phyloP scores from a whole-genome alignment of 1,140 invertebrate species.

The Colletes gigas region DNA sequence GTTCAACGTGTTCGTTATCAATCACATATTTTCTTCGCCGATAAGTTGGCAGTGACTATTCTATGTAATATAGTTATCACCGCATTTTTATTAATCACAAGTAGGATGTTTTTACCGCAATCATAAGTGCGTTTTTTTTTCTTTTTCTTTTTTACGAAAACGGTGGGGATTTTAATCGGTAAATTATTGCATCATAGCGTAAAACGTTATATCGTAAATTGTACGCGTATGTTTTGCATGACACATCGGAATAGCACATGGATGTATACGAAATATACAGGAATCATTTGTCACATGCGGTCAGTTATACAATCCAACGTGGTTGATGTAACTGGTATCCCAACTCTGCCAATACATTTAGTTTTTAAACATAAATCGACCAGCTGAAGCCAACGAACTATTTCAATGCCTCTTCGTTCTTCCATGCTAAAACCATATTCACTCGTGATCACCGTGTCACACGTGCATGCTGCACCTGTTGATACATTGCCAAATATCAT shows the following conservation, averaged over 20 bases:
- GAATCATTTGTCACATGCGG: constrained; percentile 20
- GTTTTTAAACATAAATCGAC: background rate
- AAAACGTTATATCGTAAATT: background rate
- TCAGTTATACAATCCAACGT: background rate
- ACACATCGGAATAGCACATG: constrained; percentile 3
- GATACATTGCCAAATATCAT: constrained; percentile 26
- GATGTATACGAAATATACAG: background rate
- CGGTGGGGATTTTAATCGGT: background rate
- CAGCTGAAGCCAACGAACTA: constrained; percentile 19
- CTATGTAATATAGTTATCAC: background rate
- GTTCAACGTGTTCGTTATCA: background rate
- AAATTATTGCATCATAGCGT: background rate
- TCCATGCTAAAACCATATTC: background rate
- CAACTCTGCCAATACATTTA: constrained; percentile 2
- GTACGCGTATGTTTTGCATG: background rate
- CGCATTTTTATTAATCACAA: background rate
- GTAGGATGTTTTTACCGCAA: background rate
- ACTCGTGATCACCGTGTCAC: background rate
- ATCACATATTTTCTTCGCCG: background rate
- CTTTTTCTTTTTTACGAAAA: too few species aligned
- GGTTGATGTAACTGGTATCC: background rate
- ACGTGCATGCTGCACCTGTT: constrained; percentile 28
- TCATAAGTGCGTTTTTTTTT: background rate
- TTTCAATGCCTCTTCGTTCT: background rate
- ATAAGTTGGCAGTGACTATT: background rate